These are phyloP conservation scores for Chiloscyllium plagiosum DNA, from an alignment of 2,113 vertebrate genomes.

Conservation along the genomic window DNA sequence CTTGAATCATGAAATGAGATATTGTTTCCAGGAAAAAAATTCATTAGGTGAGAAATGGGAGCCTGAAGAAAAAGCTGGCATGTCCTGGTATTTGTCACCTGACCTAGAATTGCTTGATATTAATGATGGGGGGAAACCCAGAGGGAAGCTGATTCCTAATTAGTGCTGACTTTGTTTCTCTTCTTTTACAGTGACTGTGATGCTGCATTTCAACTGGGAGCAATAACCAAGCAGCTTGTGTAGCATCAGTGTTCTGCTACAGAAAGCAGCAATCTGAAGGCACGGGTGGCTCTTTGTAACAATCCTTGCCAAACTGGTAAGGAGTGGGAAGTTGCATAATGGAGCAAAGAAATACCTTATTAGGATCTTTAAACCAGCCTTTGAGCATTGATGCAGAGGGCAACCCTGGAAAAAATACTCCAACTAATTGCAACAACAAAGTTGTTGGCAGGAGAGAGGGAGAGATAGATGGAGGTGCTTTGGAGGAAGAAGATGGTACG, in stretches of 20 bases:
- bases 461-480: conserved; percentile 46
- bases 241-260: conserved; percentile 25
- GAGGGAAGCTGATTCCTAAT: not conserved
- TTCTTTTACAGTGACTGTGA: conserved; percentile 56
- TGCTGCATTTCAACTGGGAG: conserved; percentile 50
- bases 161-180: conserved; percentile 38
- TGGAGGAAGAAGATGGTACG: conserved; percentile 55
- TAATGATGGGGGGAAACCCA: not conserved
- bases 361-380: conserved; percentile 7
- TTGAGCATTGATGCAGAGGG: conserved; percentile 56
- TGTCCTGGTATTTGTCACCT: not conserved
- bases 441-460: conserved; percentile 55
- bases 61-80: not conserved
- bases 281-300: conserved; percentile 12
- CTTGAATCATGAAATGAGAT: not conserved
- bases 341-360: conserved; percentile 27
- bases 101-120: not conserved
- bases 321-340: not conserved
- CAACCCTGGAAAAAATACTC: conserved; percentile 61
- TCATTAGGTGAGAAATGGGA: not conserved
- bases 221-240: conserved; percentile 22
- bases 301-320: not conserved
- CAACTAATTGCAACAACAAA: not conserved
- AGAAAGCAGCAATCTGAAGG: conserved; percentile 29
- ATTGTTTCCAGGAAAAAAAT: not conserved